Base-by-base conservation (phyloP, 2,888 invertebrate species). In the Leucozona laternaria region DNA sequence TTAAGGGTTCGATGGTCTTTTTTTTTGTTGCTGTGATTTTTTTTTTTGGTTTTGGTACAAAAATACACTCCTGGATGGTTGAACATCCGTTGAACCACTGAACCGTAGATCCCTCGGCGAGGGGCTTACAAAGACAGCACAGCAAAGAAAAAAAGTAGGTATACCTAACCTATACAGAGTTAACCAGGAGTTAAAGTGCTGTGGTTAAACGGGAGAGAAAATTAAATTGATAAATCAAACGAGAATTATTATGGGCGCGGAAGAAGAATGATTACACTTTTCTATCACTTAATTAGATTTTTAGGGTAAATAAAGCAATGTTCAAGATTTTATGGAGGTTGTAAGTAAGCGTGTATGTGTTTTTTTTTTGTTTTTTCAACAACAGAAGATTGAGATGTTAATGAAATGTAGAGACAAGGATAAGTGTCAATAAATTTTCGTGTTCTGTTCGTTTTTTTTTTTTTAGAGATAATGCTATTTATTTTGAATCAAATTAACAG, bases 61-160 rank as follows among this genome's bases (percentile, higher is more conserved):
- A 31, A 53, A 55, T 85, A 55, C 48, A 81, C 82, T 78, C 64
- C 85, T 79, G 82, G 71, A 71, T 86, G 73, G 86, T 82, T 86
- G 71, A 75, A 71, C 75, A 79, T 86, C 55, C 82, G 58, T 75
- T 82, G 82, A 71, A 57, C 57, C 71, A 58, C 58, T 55, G 71
- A 82, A 82, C 75, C 78, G 78, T 79, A 66, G 57, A 82, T 82
- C 79, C 48, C 20, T 64, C 13, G 48, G 5, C 70, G 73, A 28
- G 45, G 17, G 58, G 40, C 13, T n/a, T 20, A 25, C 62, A 28
- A 45, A 28, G 43, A 45, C 25, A 40, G 31, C 22, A 43, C 11
- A 45, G n/a, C 13, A 20, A 13, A 40, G 8, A 8, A 43, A 31
- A 15, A 25, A 25, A 22, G 3, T 50, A 48, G 10, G 20, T 20